A percentile compares a stretch with the other conserved stretches of the same genome.
Conservation (phyloP, 1,140 invertebrate species). For the Dendrolimus kikuchii region DNA sequence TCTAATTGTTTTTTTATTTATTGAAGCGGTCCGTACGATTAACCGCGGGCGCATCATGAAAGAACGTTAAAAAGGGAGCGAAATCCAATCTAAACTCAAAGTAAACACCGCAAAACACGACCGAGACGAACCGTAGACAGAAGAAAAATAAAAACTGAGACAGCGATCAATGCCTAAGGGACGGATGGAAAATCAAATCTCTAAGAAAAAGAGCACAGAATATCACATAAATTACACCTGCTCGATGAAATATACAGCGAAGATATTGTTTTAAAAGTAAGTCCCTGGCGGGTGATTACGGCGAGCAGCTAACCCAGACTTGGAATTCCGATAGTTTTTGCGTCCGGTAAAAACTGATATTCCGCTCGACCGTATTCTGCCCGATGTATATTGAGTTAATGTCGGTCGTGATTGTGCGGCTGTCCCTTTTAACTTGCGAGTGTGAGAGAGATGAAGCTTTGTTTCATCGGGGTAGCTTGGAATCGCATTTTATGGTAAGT, state of each 20-base stretch:
- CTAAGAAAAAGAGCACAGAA: constrained; percentile 33
- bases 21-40: constrained; percentile 25
- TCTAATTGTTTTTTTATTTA: constrained; percentile 48
- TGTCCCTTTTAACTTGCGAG: constrained; percentile 27
- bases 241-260: constrained; percentile 51
- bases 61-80: constrained; percentile 31
- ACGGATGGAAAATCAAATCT: constrained; percentile 52
- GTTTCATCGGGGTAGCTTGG: constrained; percentile 51
- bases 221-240: constrained; percentile 56
- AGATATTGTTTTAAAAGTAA: constrained; percentile 64
- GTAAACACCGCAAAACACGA: constrained; percentile 50
- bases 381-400: constrained; percentile 60
- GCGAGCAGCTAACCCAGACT: constrained; percentile 42
- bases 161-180: constrained; percentile 41
- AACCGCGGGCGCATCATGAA: constrained; percentile 28
- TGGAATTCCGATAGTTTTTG: constrained; percentile 69
- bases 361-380: constrained; percentile 53
- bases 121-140: constrained; percentile 54
- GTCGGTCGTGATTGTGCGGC: constrained; percentile 53
- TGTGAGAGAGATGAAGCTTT: constrained; percentile 37
- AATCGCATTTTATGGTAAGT: constrained; percentile 55
- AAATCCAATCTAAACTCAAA: constrained; percentile 59
- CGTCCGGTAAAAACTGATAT: constrained; percentile 66
- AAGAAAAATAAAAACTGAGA: constrained; percentile 60
- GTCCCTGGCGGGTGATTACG: constrained; percentile 55